phyloP scores from a whole-genome alignment of 2,888 invertebrate species.

The Pseudoips prasinana region DNA sequence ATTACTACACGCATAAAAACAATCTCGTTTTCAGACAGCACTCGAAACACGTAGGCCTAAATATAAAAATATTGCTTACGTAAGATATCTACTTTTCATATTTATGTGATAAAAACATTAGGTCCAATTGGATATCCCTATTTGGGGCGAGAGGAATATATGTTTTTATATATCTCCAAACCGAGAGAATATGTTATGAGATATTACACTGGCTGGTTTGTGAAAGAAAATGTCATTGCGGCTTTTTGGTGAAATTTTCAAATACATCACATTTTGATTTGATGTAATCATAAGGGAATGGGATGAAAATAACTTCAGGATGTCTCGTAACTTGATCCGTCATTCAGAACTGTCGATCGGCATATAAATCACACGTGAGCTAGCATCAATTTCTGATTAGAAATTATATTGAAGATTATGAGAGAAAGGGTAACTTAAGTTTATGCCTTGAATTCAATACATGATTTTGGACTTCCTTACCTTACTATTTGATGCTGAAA shows the following conservation, averaged over 20 bases:
- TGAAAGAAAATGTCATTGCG: slow-evolving; percentile 19
- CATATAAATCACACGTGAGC: not conserved
- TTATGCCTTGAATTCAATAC: too few relatives aligned
- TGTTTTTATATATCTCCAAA: slow-evolving; percentile 22
- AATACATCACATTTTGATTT: slow-evolving; percentile 8
- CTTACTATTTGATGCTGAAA: too few relatives aligned
- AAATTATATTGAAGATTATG: too few relatives aligned
- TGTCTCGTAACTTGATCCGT: not conserved
- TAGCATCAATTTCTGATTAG: too few relatives aligned
- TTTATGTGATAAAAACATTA: slow-evolving; percentile 39
- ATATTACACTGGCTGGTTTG: slow-evolving; percentile 17
- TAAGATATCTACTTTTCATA: slow-evolving; percentile 32
- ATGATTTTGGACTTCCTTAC: too few relatives aligned
- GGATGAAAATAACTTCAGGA: not conserved
- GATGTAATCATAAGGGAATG: slow-evolving; percentile 6
- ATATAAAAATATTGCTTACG: slow-evolving; percentile 34
- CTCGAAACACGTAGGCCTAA: slow-evolving; percentile 15
- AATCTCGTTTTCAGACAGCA: too few relatives aligned
- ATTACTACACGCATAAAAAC: too few relatives aligned
- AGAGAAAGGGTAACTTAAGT: too few relatives aligned
- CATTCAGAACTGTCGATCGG: not conserved
- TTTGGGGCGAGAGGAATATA: slow-evolving; percentile 26
- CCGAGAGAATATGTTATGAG: slow-evolving; percentile 23
- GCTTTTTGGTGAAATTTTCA: slow-evolving; percentile 13
- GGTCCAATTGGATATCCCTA: slow-evolving; percentile 34